Conservation (phyloP, 2,797 vertebrate species). For the Phylloscopus collybita region DNA sequence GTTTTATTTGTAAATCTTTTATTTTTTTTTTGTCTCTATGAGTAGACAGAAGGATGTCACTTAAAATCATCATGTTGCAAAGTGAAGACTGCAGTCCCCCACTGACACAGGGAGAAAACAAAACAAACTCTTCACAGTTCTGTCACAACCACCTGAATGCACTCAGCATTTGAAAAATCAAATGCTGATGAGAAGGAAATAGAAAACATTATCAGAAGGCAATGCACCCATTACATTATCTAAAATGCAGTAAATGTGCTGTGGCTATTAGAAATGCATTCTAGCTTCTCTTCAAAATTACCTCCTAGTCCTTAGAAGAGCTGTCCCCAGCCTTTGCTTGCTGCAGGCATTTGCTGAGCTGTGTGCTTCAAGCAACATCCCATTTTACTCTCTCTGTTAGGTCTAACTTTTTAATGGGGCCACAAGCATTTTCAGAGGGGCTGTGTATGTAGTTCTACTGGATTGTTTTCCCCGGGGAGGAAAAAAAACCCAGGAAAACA, state of each 20-base stretch:
- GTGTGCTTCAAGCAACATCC: not conserved
- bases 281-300: not conserved
- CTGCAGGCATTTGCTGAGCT: not conserved
- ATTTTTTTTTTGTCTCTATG: not conserved
- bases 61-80: not conserved
- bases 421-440: not conserved
- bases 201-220: not conserved
- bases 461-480: not conserved
- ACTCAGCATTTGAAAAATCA: not conserved
- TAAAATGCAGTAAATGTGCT: not conserved
- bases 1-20: not conserved
- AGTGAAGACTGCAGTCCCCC: not conserved
- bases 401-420: not conserved
- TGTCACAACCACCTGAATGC: not conserved
- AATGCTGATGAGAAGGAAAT: not conserved
- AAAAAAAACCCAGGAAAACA: fast-evolving
- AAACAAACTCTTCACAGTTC: not conserved
- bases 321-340: not conserved
- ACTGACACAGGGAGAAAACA: not conserved
- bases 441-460: not conserved
- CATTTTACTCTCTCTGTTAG: not conserved
- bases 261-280: not conserved
- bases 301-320: not conserved
- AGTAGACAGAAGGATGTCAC: not conserved
- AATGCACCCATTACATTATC: not conserved